Base-by-base conservation (phyloP, 2,113 vertebrate genomes). In the Halcyon senegalensis region DNA sequence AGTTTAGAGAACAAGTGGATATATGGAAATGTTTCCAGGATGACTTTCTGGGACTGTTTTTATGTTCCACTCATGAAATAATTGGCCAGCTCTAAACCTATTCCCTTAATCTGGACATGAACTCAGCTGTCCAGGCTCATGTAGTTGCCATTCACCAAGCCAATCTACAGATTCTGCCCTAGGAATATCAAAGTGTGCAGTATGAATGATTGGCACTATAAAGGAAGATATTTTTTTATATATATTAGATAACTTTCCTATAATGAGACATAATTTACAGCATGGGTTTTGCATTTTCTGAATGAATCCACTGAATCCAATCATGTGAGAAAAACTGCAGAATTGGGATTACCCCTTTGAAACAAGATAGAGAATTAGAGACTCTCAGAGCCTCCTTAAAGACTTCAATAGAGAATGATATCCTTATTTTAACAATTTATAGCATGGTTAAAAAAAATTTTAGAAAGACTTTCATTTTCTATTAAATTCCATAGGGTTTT, bases 391-490 rank as follows among this genome's bases (percentile, higher is more conserved):
- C 4, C 41, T 70, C 27, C 18, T 80, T 88, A 56, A 67, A 20
- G 41, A 74, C 24, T 63, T 90, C 73, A 70, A 53, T 11, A 56
- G 56, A 87, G 64, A 92, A 50, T 20, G 4, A 51, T 84, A 73
- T n/a, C 51, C 46, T 68, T 56, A 13, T 90, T 90, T 93, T 68
- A 70, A 72, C 33, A 72, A 90, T 92, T 80, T 93, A 92, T 81
- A n/a, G 24, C 43, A 25, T 68, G 43, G 46, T 69, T 93, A 3
- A 88, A 88, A 90, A 55, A 37, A 80, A 44, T 77, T 88, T 94
- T 48, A n/a, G 41, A 83, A 63, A 77, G 13, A 55, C 9, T 35
- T 9, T 69, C 8, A 76, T 58, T 94, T 79, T 62, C 5, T 62
- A 83, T 87, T 90, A 70, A 83, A 67, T 80, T 84, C 63, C 84